These are phyloP conservation scores for Drosophila pectinifera DNA, from an alignment of 1,140 invertebrate genomes.

Conservation along the genomic window DNA sequence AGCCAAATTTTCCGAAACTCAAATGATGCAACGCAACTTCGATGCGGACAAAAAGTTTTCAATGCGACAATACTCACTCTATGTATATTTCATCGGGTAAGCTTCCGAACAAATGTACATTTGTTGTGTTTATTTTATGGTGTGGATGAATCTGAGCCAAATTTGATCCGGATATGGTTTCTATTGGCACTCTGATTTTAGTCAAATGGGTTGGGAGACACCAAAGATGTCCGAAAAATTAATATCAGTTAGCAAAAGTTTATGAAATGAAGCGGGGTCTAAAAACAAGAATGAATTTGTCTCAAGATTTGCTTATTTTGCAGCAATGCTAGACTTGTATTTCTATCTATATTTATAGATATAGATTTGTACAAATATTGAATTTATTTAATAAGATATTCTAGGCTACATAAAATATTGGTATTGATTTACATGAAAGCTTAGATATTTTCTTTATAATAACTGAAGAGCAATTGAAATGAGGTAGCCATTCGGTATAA, in stretches of 20 bases:
- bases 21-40: conserved; percentile 21
- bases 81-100: conserved; percentile 9
- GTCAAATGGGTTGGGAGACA: conserved; percentile 9
- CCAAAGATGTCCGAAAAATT: conserved; percentile 19
- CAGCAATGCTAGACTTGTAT: background rate
- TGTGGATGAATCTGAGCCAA: conserved; percentile 28
- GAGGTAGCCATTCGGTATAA: no score
- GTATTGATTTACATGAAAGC: no score
- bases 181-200: conserved; percentile 34
- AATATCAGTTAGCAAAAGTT: conserved; percentile 20
- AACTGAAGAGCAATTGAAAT: no score
- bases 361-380: background rate
- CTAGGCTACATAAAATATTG: no score
- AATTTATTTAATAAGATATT: no score
- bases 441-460: no score
- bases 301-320: background rate
- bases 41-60: conserved; percentile 42
- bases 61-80: conserved; percentile 31
- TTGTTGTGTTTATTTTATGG: conserved; percentile 34
- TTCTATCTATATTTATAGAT: background rate
- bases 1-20: conserved; percentile 29
- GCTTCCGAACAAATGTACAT: conserved; percentile 6
- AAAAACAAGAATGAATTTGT: conserved; percentile 3
- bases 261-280: conserved; percentile 22
- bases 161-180: conserved; percentile 45